A percentile compares a stretch with the other conserved stretches of the same genome.
These are phyloP conservation scores for Rosalia funebris DNA, from an alignment of 2,888 invertebrate genomes.

Conservation along the genomic window DNA sequence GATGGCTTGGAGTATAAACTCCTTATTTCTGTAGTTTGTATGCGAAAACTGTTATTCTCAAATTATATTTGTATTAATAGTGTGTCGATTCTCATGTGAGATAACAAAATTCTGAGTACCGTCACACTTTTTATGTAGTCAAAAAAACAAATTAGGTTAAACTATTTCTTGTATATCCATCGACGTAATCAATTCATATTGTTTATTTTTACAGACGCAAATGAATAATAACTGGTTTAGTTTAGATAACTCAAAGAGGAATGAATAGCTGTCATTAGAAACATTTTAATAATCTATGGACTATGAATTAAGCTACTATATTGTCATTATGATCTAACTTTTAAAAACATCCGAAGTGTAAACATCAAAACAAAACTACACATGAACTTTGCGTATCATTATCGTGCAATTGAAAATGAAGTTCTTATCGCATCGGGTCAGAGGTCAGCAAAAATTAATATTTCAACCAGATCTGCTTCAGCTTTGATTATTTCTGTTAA, in stretches of 20 bases:
- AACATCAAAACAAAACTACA: slow-evolving; percentile 19
- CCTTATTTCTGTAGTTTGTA: no score
- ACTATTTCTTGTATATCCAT: no score
- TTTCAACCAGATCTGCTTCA: slow-evolving; percentile 17
- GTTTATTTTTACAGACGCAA: neutral
- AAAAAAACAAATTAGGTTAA: no score
- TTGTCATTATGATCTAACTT: neutral
- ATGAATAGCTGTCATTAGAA: neutral
- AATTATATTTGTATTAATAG: no score
- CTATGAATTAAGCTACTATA: neutral
- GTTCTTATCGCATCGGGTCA: slow-evolving; percentile 15
- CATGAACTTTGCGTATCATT: slow-evolving; percentile 25
- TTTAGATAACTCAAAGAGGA: neutral
- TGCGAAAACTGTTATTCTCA: no score
- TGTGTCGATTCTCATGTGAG: no score
- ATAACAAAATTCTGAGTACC: no score
- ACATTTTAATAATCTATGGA: neutral
- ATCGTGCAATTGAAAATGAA: slow-evolving; percentile 21
- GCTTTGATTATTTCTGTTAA: slow-evolving; percentile 11
- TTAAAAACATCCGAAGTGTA: slow-evolving; percentile 7
- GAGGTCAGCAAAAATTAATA: slow-evolving; percentile 19
- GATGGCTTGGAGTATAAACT: no score
- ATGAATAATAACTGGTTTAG: neutral
- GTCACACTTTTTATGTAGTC: no score
- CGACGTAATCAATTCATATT: neutral